A percentile compares a stretch with the other conserved stretches of the same genome.
These are phyloP conservation scores for Trididemnum clinides DNA, from an alignment of 23 tunicate genomes.

Conservation along the genomic window DNA sequence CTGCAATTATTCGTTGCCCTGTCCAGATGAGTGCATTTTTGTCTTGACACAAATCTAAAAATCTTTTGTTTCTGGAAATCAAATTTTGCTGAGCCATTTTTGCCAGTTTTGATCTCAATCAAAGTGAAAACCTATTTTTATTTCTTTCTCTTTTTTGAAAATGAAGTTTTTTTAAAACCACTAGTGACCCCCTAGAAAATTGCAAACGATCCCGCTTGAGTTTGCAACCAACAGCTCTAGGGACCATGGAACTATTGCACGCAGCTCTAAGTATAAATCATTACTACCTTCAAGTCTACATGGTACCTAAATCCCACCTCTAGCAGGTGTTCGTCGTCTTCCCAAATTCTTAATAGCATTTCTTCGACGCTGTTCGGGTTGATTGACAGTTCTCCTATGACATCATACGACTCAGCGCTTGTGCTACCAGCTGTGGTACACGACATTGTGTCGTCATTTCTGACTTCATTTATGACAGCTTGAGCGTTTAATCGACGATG, in stretches of 20 bases:
- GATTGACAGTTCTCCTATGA: constrained; percentile 84
- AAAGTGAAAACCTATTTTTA: no score
- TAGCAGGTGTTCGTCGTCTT: constrained; percentile 62
- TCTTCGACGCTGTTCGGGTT: constrained; percentile 93
- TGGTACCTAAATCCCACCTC: constrained; percentile 47
- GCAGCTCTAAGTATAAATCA: no score
- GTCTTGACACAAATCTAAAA: no score
- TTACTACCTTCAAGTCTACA: neutral
- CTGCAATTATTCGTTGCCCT: no score
- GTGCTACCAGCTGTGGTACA: constrained; percentile 76
- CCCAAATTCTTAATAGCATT: constrained; percentile 66
- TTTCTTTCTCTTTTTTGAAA: no score
- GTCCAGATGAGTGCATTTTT: no score
- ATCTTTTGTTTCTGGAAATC: no score
- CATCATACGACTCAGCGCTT: constrained; percentile 90
- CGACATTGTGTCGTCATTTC: constrained; percentile 66
- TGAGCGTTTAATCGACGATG: constrained; percentile 34
- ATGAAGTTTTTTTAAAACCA: no score
- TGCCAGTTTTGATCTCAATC: no score
- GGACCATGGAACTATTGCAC: no score
- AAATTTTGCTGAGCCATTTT: no score
- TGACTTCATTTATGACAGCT: neutral
- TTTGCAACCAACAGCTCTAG: neutral
- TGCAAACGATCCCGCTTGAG: constrained; percentile 35
- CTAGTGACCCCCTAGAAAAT: constrained; percentile 68